Conservation (phyloP, 2,113 vertebrate species). For the Lamprologus speciosus region DNA sequence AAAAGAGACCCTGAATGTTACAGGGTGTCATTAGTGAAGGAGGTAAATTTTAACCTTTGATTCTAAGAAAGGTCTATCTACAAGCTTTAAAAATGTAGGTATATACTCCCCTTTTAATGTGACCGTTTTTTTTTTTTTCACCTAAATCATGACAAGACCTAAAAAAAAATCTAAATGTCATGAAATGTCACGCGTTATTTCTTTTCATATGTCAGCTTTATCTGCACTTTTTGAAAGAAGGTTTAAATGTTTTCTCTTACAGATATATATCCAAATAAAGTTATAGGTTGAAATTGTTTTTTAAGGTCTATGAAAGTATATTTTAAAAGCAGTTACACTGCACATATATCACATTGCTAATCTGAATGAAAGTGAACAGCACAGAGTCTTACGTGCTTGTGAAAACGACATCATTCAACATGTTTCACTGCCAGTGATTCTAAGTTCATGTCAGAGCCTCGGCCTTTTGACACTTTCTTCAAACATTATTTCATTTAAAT, state of each 20-base stretch:
- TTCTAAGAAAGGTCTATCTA: background rate
- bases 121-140: background rate
- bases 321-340: background rate
- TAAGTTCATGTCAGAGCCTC: background rate
- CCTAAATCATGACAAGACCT: background rate
- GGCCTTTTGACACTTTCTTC: background rate
- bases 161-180: background rate
- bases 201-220: background rate
- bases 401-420: background rate
- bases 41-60: background rate
- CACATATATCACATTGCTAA: background rate
- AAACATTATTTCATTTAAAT: background rate
- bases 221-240: background rate
- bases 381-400: background rate
- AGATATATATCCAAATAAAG: background rate
- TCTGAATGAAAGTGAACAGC: background rate
- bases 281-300: background rate
- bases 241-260: background rate
- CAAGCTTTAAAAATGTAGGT: background rate
- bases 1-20: background rate
- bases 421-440: background rate
- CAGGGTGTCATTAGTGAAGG: background rate
- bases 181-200: background rate
- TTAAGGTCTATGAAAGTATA: background rate
- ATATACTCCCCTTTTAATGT: background rate